Conservation (phyloP, 2,113 vertebrate species). For the Raja brachyura region DNA sequence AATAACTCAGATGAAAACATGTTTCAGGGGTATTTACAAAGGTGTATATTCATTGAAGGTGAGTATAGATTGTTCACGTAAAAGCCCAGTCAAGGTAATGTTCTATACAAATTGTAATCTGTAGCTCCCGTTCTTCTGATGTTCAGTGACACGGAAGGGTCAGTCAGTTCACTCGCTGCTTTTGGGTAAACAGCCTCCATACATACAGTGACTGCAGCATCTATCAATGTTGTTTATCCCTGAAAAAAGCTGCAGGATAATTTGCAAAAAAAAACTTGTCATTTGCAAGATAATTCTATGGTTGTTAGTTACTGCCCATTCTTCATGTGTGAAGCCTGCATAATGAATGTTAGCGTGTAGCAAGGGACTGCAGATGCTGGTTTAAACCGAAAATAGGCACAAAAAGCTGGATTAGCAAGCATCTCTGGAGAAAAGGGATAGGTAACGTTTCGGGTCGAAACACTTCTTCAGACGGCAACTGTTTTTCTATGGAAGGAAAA, state of each 20-base stretch:
- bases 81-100: neutral
- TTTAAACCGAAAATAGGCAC: too few species aligned
- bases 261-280: neutral
- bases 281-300: neutral
- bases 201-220: neutral
- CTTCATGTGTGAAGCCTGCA: neutral
- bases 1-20: neutral
- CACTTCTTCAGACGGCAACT: neutral
- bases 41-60: neutral
- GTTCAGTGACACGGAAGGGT: neutral
- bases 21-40: conserved; percentile 8
- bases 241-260: neutral
- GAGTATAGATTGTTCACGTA: neutral
- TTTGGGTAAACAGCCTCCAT: neutral
- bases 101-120: neutral
- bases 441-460: too few species aligned
- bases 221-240: neutral
- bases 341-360: neutral
- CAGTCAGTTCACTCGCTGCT: neutral
- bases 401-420: too few species aligned
- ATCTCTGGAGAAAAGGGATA: too few species aligned
- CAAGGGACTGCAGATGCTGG: too few species aligned
- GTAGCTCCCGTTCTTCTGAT: neutral
- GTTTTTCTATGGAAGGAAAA: neutral
- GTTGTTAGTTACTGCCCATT: neutral